Base-by-base conservation (phyloP, 2,888 invertebrate species). In the Seladonia tumulorum region DNA sequence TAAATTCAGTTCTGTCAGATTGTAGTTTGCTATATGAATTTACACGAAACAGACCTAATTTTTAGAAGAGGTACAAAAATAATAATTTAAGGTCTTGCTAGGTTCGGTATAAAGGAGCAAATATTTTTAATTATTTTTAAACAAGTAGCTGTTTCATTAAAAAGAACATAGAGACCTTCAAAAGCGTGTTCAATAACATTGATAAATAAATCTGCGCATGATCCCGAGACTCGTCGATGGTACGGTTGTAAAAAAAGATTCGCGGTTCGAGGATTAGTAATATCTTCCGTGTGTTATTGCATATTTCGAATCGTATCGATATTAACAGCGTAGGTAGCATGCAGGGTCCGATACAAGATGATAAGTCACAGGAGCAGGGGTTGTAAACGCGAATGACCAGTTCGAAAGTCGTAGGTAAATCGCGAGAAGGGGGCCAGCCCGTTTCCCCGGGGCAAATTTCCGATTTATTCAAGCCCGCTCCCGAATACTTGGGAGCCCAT, bases 401-500 rank as follows among this genome's bases (percentile, higher is more conserved):
- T 79, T 83, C 83, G 89, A 89, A 88, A 89, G 90, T 89, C 89
- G 84, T 76, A 80, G 85, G 88, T 82, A 90, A 90, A 88, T 91
- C 88, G 87, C 66, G 74, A 84, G 81, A 79, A 83, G 73, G 71
- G 76, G 87, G 71, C 82, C 57, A 35, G 78, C 68, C 74, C 73
- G 76, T 63, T 70, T 89, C 88, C 86, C 90, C 87, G 82, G 89
- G 92, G 93, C 91, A 92, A 92, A 92, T 92, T 93, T 89, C 93
- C 93, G 94, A 94, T 94, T 94, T 94, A 94, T 94, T 94, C 92
- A 93, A 94, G 92, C 92, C 92, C 83, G 89, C 86, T 90, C 88
- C 92, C 92, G 87, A 94, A 94, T 94, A 93, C 93, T 93, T 93
- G 92, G 90, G 90, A 91, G 91, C 92, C 93, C 93, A 94, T 94